These are phyloP conservation scores for Leucoraja erinaceus DNA, from an alignment of 2,113 vertebrate genomes.

Conservation along the genomic window DNA sequence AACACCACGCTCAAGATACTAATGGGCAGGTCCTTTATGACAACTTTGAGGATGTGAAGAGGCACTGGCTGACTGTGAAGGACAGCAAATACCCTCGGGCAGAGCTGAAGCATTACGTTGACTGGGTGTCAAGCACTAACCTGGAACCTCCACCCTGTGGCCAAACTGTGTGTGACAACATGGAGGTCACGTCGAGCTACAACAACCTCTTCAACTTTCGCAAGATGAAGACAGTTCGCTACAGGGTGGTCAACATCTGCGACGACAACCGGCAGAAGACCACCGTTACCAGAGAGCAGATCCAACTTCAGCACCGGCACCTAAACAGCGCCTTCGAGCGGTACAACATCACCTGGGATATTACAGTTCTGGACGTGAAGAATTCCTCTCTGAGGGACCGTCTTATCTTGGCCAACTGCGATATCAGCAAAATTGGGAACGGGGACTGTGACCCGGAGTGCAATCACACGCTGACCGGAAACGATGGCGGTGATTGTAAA, in stretches of 20 bases:
- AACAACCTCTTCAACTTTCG: conserved; percentile 81
- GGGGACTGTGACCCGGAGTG: conserved; percentile 85
- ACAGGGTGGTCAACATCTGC: conserved; percentile 84
- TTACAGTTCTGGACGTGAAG: conserved; percentile 79
- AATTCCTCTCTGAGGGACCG: conserved; percentile 82
- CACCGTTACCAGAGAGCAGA: conserved; percentile 82
- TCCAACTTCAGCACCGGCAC: conserved; percentile 86
- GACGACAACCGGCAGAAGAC: conserved; percentile 68
- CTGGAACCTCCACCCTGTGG: conserved; percentile 85
- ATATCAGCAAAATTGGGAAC: conserved; percentile 86
- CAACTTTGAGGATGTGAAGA: conserved; percentile 79
- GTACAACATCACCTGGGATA: conserved; percentile 95
- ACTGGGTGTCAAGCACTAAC: conserved; percentile 74
- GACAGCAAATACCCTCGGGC: conserved; percentile 72
- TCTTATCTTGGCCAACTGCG: conserved; percentile 89
- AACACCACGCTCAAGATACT: conserved; percentile 57
- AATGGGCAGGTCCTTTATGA: conserved; percentile 81
- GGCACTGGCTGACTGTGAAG: conserved; percentile 83
- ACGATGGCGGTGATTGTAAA: conserved; percentile 81
- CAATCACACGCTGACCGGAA: conserved; percentile 87
- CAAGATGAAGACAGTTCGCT: conserved; percentile 76
- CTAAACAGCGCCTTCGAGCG: conserved; percentile 77
- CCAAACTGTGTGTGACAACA: conserved; percentile 88
- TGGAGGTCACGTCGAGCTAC: conserved; percentile 80
- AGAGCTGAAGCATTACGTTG: conserved; percentile 57